These are phyloP conservation scores for Knipowitschia caucasica DNA, from an alignment of 2,797 vertebrate species.

Conservation along the genomic window DNA sequence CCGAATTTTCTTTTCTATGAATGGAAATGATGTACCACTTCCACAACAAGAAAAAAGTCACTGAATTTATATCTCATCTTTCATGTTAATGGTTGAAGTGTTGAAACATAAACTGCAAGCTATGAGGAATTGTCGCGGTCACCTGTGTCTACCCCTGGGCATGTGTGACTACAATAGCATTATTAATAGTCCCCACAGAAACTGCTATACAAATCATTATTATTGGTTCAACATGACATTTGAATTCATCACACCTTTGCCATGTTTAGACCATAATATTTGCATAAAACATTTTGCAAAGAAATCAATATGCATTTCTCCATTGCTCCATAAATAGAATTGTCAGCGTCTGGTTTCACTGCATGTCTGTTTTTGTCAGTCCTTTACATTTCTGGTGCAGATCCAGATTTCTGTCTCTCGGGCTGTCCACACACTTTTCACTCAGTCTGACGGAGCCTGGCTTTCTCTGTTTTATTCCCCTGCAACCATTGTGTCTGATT, in stretches of 20 bases:
- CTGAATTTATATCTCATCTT: too few relatives aligned
- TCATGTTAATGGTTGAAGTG: too few relatives aligned
- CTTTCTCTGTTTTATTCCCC: constrained; percentile 31
- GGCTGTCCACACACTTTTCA: constrained; percentile 37
- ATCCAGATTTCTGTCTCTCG: constrained; percentile 42
- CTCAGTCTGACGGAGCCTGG: constrained; percentile 30
- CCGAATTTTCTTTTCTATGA: too few relatives aligned
- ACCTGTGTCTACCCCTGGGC: too few relatives aligned
- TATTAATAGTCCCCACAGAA: background rate
- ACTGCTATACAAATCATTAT: background rate
- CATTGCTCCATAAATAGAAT: constrained; percentile 15
- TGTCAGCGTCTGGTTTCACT: constrained; percentile 21
- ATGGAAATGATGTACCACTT: too few relatives aligned
- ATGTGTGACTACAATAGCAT: too few relatives aligned
- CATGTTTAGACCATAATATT: background rate
- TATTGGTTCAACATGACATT: background rate
- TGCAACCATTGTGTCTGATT: constrained; percentile 42
- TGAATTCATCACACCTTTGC: too few relatives aligned
- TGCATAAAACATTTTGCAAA: background rate
- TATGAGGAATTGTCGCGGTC: too few relatives aligned
- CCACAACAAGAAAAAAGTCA: too few relatives aligned
- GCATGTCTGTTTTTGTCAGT: constrained; percentile 20
- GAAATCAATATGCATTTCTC: background rate
- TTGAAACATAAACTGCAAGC: too few relatives aligned
- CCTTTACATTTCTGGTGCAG: constrained; percentile 41